These are phyloP conservation scores for Gadus chalcogrammus DNA, from an alignment of 2,113 vertebrate genomes.

Conservation along the genomic window DNA sequence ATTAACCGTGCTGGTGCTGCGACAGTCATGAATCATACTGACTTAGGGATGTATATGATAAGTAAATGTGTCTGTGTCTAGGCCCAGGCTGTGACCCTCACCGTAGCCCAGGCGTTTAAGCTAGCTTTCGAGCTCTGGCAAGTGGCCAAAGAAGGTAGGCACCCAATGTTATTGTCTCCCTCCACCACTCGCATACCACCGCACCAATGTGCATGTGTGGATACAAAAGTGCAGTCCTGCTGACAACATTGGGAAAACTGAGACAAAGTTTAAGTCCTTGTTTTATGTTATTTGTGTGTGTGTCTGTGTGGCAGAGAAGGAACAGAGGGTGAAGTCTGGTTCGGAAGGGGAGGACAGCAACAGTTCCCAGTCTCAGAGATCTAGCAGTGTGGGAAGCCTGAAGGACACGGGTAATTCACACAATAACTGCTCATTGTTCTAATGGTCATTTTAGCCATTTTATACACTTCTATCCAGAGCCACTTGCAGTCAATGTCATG, in stretches of 20 bases:
- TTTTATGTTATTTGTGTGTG: neutral
- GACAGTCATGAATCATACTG: no score
- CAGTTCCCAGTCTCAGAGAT: slow-evolving; percentile 57
- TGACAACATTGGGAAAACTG: neutral
- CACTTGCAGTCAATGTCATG: neutral
- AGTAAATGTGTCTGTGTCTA: slow-evolving; percentile 43
- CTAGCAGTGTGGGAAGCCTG: slow-evolving; percentile 54
- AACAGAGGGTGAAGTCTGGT: slow-evolving; percentile 75
- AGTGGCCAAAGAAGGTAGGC: slow-evolving; percentile 85
- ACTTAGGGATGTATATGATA: no score
- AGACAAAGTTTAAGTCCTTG: no score
- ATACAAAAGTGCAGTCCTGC: neutral
- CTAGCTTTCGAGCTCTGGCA: slow-evolving; percentile 94
- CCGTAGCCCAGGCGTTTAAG: slow-evolving; percentile 92
- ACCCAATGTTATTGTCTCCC: no score
- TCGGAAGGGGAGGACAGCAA: slow-evolving; percentile 71
- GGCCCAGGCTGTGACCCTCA: slow-evolving; percentile 93
- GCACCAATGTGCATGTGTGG: neutral
- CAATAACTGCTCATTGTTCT: neutral
- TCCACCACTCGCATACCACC: neutral
- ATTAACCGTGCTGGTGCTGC: no score
- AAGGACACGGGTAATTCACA: slow-evolving; percentile 64
- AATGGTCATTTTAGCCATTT: neutral
- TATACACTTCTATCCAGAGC: neutral
- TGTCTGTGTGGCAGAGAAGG: slow-evolving; percentile 74